These are phyloP conservation scores for Etheostoma cragini DNA, from an alignment of 2,113 vertebrate genomes.

Conservation along the genomic window DNA sequence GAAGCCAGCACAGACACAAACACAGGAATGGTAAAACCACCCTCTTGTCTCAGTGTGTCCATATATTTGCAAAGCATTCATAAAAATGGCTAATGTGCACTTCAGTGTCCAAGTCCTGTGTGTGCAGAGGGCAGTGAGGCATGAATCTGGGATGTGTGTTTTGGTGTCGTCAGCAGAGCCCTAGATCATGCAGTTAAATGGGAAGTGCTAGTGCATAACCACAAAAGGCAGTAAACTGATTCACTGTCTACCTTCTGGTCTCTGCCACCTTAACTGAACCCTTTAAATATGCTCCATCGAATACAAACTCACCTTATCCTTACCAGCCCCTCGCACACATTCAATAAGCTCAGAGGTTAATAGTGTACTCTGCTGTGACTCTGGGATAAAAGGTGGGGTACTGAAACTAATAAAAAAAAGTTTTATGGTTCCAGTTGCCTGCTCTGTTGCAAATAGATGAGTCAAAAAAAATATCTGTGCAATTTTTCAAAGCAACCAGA, in stretches of 20 bases:
- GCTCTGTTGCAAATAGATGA: conserved; percentile 47
- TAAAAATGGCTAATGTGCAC: conserved; percentile 51
- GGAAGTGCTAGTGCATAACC: conserved; percentile 68
- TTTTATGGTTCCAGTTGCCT: conserved; percentile 52
- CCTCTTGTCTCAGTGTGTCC: conserved; percentile 44
- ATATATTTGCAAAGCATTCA: conserved; percentile 55
- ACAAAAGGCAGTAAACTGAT: conserved; percentile 73
- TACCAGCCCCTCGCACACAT: conserved; percentile 18
- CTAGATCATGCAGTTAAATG: conserved; percentile 71
- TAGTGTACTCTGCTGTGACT: conserved; percentile 50
- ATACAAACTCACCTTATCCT: conserved; percentile 49
- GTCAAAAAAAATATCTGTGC: conserved; percentile 39
- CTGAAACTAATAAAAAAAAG: conserved; percentile 62
- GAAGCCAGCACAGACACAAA: conserved; percentile 27
- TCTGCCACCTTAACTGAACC: conserved; percentile 56
- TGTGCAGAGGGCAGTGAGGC: conserved; percentile 57
- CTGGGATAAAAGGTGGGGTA: conserved; percentile 47
- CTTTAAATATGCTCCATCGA: conserved; percentile 57
- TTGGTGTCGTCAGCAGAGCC: conserved; percentile 58
- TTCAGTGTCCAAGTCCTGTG: conserved; percentile 31
- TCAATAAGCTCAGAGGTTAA: conserved; percentile 67
- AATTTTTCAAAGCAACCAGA: conserved; percentile 55
- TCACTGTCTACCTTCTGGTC: conserved; percentile 63
- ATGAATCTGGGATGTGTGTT: conserved; percentile 51
- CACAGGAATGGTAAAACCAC: conserved; percentile 27